Base-by-base conservation (phyloP, 2,113 vertebrate species). In the Hyperopisus bebe region DNA sequence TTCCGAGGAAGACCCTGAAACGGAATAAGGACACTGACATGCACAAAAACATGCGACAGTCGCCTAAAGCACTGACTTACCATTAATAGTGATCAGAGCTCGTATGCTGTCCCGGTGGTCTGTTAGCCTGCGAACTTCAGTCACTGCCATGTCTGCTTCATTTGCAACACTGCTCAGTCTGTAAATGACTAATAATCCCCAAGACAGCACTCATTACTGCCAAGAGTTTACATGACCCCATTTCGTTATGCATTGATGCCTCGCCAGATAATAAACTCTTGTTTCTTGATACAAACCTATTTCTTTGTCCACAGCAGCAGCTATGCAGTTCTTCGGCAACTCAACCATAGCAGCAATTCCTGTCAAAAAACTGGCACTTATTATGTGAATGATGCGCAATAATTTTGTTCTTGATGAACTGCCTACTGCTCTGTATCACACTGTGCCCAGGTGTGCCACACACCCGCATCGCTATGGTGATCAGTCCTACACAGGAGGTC, bases 41-140 rank as follows among this genome's bases (percentile, higher is more conserved):
- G 62, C 62, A 70, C 62, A 31, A 70, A 31, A 13, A 70, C 62
- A 66, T 1, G n/a, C 3, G 15, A 51, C 24, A 3, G 8, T 42
- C 44, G 1, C 5, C 47, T 42, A 44, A 82, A 66, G 77, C 82
- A 8, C 11, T 24, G 31, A 90, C 96, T 96, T 93, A 99, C 98
- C 97, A 70, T 93, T 97, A 91, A 99, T 90, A 44, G 92, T 97
- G 90, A 97, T 94, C 88, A 99, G 93, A 5, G 97, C 96, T n/a
- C 98, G 95, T 90, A 99, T 97, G 90, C 96, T 97, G 93, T 99
- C 98, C 90, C 97, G 96, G 93, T 99, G 98, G 91, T 97, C 96
- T 27, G 96, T 93, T 87, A 99, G 95, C 13, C 95, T 95, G 90
- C 95, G 95, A 87, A 98, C 89, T 94, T 98, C 96, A 90, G 94